phyloP scores from a whole-genome alignment of 2,888 invertebrate genomes.

The Megaustenia siamemsis region DNA sequence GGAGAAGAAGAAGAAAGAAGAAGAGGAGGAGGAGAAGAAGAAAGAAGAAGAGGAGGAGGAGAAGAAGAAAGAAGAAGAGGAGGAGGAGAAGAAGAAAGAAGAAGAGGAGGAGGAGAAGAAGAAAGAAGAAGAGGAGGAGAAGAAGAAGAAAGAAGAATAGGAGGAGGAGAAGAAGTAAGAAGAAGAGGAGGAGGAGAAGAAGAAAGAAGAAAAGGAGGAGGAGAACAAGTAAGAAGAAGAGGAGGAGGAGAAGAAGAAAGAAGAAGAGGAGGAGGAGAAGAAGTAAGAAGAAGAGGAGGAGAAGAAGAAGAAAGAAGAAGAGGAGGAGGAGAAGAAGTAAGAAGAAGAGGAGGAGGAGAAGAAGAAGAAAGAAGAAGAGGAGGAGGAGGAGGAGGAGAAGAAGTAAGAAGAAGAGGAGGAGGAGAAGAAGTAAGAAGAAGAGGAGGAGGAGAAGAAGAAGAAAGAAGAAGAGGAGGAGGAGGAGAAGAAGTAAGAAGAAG shows the following conservation, averaged over 20 bases:
- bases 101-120: background rate
- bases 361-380: background rate
- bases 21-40: slow-evolving; percentile 6
- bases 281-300: too few relatives aligned
- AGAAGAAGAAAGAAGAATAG: too few relatives aligned
- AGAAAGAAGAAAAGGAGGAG: background rate
- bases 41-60: too few relatives aligned
- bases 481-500: too few relatives aligned
- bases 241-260: background rate
- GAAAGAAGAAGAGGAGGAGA: background rate
- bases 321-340: too few relatives aligned
- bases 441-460: background rate
- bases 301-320: slow-evolving; percentile 8
- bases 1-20: slow-evolving; percentile 18
- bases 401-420: too few relatives aligned
- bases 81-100: background rate
- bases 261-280: too few relatives aligned
- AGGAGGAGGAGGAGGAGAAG: background rate
- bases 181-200: background rate
- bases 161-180: too few relatives aligned
- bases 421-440: too few relatives aligned
- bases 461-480: background rate
- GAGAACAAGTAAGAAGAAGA: too few relatives aligned
- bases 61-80: background rate
- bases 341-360: background rate